These are phyloP conservation scores for Creontiades dilutus DNA, from an alignment of 2,888 invertebrate genomes.

Conservation along the genomic window DNA sequence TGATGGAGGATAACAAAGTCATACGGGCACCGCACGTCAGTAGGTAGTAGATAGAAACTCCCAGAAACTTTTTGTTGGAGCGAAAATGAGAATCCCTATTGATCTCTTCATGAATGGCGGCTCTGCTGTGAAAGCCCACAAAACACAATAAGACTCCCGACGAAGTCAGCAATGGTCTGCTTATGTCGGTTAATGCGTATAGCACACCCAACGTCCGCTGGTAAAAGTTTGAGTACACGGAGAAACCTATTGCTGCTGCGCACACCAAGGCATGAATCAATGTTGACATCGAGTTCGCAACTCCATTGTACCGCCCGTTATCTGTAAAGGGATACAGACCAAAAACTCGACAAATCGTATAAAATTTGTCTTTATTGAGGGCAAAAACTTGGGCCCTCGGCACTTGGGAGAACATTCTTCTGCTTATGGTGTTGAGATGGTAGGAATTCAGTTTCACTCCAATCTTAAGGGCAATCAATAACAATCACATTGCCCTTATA, in stretches of 20 bases:
- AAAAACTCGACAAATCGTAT: neutral
- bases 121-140: neutral
- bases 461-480: too few species aligned
- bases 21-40: neutral
- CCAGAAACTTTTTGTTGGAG: neutral
- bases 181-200: neutral
- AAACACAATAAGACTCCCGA: neutral
- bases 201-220: neutral
- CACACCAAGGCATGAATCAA: neutral
- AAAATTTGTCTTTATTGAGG: neutral
- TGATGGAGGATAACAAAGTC: neutral
- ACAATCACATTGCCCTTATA: neutral
- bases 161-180: neutral
- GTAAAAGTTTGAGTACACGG: neutral
- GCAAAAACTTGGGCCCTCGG: neutral
- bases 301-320: neutral
- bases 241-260: neutral
- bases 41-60: neutral
- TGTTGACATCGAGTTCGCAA: neutral
- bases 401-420: neutral
- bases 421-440: neutral
- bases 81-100: neutral
- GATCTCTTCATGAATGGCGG: neutral
- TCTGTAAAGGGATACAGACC: neutral
- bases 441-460: neutral